Base-by-base conservation (phyloP, 2,797 vertebrate genomes). In the Sebastes trivittatus region DNA sequence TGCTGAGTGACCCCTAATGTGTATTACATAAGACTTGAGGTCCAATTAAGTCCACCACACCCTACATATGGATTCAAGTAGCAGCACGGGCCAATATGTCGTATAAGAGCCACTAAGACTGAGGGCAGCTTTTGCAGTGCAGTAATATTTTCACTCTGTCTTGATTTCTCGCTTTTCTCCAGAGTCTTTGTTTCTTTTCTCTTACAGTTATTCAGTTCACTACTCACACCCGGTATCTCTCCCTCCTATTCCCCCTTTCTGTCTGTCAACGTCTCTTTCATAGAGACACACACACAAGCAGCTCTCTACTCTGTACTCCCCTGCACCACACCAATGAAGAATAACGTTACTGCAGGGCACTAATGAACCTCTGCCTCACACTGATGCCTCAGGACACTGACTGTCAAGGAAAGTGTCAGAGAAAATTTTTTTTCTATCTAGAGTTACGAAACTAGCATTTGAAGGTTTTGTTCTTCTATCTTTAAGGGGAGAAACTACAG, bases 11-110 rank as follows among this genome's bases (percentile, higher is more conserved):
- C 82, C 89, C 77, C 77, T 74, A 55, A 87, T 78, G 65, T 11
- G 34, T 86, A 13, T 93, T 93, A 85, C 87, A 91, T 92, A 90
- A 93, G 79, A 88, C 68, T 38, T 22, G 61, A 67, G 66, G 79
- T 81, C 78, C 83, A 82, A 81, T 92, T 88, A 88, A 81, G n/a
- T 79, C 78, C 81, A 77, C 77, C 81, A 77, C 77, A 75, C 82
- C 84, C 86, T 23, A 32, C 71, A 67, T 74, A 85, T 85, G 91
- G 87, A 83, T 81, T 68, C 60, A 82, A 78, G 80, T 18, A 78
- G 62, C 65, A 42, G 59, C 42, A 14, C 2, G 10, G 74, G 65
- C 65, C 74, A 64, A 16, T 61, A 38, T 56, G 60, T 56, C 1
- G 2, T 75, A 58, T n/a, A 70, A 75, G 68, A 71, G 65, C 38